These are phyloP conservation scores for Pagrus major DNA, from an alignment of 2,113 vertebrate species.

Conservation along the genomic window DNA sequence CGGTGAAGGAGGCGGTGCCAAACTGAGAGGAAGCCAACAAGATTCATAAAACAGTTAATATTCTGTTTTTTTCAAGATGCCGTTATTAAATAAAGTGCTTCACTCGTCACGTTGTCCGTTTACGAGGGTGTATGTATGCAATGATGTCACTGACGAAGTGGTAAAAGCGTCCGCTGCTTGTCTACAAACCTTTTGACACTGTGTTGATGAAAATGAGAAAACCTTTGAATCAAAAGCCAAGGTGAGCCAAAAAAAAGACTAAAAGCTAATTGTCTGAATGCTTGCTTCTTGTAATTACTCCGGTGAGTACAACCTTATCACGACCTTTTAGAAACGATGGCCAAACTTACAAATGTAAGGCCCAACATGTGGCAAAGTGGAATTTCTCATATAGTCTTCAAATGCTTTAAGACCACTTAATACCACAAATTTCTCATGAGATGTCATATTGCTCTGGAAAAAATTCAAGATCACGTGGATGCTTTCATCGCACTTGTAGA, in stretches of 20 bases:
- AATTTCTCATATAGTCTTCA: neutral
- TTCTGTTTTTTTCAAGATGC: conserved; percentile 23
- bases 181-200: neutral
- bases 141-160: conserved; percentile 1
- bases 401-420: neutral
- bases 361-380: neutral
- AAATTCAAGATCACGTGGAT: conserved; percentile 65
- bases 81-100: conserved; percentile 4
- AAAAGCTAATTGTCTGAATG: neutral
- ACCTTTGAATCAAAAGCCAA: neutral
- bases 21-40: conserved; percentile 26
- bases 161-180: neutral
- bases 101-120: conserved; percentile 7
- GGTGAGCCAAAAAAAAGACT: neutral
- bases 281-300: neutral
- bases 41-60: conserved; percentile 28
- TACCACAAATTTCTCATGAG: neutral
- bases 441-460: conserved; percentile 45
- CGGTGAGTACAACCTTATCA: neutral
- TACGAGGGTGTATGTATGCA: neutral
- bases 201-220: neutral
- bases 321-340: neutral
- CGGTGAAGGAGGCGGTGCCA: conserved; percentile 18
- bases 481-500: conserved; percentile 68
- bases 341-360: neutral